A percentile compares a stretch with the other conserved stretches of the same genome.
Conservation (phyloP, 2,113 vertebrate species). For the Sinocyclocheilus maitianheensis region DNA sequence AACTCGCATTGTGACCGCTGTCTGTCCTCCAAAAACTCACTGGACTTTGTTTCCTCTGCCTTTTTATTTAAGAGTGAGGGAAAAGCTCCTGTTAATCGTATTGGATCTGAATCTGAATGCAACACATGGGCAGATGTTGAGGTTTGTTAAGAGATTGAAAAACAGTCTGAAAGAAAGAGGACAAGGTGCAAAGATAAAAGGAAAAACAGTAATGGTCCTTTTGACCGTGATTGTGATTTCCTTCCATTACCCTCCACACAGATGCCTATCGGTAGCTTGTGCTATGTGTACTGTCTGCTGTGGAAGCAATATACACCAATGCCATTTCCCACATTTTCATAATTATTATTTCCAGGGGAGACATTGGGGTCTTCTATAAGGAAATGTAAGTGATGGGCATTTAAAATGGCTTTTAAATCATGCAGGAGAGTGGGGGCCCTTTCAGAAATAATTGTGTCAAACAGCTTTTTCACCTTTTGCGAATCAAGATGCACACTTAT, state of each 20-base stretch:
- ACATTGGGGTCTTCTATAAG: slow-evolving; percentile 73
- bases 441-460: slow-evolving; percentile 82
- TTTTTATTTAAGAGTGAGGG: slow-evolving; percentile 30
- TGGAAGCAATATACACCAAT: slow-evolving; percentile 70
- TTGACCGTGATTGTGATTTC: slow-evolving; percentile 61
- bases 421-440: slow-evolving; percentile 70
- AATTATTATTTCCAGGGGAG: slow-evolving; percentile 80
- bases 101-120: slow-evolving; percentile 41
- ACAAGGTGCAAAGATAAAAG: slow-evolving; percentile 19
- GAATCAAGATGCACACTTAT: slow-evolving; percentile 81
- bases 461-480: slow-evolving; percentile 80
- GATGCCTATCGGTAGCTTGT: slow-evolving; percentile 71
- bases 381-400: slow-evolving; percentile 78
- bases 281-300: slow-evolving; percentile 65
- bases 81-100: slow-evolving; percentile 37
- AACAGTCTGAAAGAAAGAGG: slow-evolving; percentile 1
- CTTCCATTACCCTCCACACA: slow-evolving; percentile 61
- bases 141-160: slow-evolving; percentile 10
- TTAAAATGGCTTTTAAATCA: slow-evolving; percentile 82
- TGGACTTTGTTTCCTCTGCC: neutral
- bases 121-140: slow-evolving; percentile 19
- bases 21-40: slow-evolving; percentile 19
- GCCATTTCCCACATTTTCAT: slow-evolving; percentile 73
- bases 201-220: slow-evolving; percentile 47
- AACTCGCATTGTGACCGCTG: neutral